A percentile compares a stretch with the other conserved stretches of the same genome.
These are phyloP conservation scores for Rhagonycha fulva DNA, from an alignment of 2,888 invertebrate species.

Conservation along the genomic window DNA sequence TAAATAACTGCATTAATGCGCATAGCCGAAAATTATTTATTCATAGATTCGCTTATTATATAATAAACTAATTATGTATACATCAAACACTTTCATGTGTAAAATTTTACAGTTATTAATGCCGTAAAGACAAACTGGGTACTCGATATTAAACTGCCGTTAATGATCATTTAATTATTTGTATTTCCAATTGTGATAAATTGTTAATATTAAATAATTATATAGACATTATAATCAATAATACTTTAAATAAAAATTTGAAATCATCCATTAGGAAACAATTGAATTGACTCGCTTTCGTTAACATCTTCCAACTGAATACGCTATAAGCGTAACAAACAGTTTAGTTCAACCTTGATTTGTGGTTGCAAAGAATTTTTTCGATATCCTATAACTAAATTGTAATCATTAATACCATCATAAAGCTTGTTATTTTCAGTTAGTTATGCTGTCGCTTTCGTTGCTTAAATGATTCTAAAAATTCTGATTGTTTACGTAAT, in stretches of 20 bases:
- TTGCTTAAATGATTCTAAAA: neutral
- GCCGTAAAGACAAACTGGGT: slow-evolving; percentile 7
- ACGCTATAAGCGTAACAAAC: slow-evolving; percentile 2
- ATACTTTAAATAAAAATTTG: neutral
- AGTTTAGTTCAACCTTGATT: slow-evolving; percentile 17
- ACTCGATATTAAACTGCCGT: slow-evolving; percentile 18
- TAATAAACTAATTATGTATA: neutral
- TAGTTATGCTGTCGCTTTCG: slow-evolving; percentile 4
- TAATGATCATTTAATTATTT: slow-evolving; percentile 6
- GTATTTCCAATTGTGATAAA: neutral
- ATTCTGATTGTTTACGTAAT: neutral
- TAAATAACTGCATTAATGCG: neutral
- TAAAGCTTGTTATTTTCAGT: neutral
- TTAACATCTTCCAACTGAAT: neutral
- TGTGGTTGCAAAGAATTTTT: slow-evolving; percentile 18
- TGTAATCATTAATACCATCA: slow-evolving; percentile 11
- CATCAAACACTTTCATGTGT: slow-evolving; percentile 13
- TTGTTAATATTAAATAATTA: neutral
- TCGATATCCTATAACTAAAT: slow-evolving; percentile 15
- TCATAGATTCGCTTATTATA: neutral
- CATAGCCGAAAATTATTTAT: neutral
- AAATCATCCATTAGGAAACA: neutral
- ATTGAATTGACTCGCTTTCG: neutral
- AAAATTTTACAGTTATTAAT: slow-evolving; percentile 18
- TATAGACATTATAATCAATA: neutral